phyloP scores from a whole-genome alignment of 1,140 invertebrate species.

The Brachionus koreanus region DNA sequence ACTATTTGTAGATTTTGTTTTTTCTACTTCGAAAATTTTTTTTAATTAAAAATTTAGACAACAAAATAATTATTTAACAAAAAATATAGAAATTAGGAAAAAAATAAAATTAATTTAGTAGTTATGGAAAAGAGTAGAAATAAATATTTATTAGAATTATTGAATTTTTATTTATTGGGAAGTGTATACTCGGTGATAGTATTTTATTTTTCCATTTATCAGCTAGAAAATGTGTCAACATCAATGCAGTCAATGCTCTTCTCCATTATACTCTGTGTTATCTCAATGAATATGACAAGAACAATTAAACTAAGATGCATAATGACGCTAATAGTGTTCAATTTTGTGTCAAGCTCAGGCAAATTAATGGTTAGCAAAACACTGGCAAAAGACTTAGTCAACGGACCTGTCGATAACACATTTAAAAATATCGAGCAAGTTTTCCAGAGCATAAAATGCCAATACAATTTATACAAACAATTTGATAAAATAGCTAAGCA shows the following conservation, averaged over 20 bases:
- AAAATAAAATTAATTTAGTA: neutral
- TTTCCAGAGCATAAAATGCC: neutral
- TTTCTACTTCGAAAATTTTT: no score
- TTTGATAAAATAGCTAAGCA: neutral
- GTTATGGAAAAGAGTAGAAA: neutral
- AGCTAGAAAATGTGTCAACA: neutral
- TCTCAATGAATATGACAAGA: neutral
- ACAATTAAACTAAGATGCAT: neutral
- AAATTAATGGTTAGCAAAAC: neutral
- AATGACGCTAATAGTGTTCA: neutral
- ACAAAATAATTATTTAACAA: no score
- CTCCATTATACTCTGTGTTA: neutral
- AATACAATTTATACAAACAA: neutral
- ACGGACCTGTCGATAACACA: neutral
- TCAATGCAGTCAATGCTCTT: neutral
- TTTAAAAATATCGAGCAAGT: neutral
- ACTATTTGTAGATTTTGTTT: no score
- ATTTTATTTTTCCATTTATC: conserved; percentile 18
- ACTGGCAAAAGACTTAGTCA: neutral
- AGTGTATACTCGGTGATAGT: neutral
- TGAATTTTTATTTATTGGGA: neutral
- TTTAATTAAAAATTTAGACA: no score
- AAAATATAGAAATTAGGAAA: no score
- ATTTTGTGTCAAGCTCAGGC: neutral
- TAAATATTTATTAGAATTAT: neutral